Base-by-base conservation (phyloP, 2,888 invertebrate species). In the Rapana venosa region DNA sequence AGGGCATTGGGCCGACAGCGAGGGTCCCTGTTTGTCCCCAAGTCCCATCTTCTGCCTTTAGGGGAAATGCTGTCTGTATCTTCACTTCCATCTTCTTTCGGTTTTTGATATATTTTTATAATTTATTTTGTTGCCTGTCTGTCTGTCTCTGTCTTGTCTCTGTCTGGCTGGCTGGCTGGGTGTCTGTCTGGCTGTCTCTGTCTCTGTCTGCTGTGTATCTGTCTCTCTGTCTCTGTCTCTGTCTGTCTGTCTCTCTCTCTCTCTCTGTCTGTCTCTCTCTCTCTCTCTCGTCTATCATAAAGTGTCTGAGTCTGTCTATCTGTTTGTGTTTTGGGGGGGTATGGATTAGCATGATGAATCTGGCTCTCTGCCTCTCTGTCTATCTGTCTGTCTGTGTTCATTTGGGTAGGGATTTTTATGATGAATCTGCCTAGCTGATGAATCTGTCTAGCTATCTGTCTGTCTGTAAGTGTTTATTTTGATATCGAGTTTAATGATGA, bases 11-110 rank as follows among this genome's bases (percentile, higher is more conserved):
- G 61, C 22, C 15, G 61, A 70, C 36, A 32, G 35, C 79, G 36
- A 35, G 70, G 36, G n/a, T 15, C 77, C n/a, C 32, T 88, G 81
- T 79, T 88, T 88, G 88, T 79, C 88, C 56, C 79, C n/a, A 79
- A 30, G 35, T 79, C 83, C 66, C 84, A 84, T 84, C 70, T 84
- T 70, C 88, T 84, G 84, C 84, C 32, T 17, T 5, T 81, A 81
- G 81, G 83, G 83, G 15, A 47, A 47, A 47, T 47, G 47, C 47
- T 47, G 47, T 47, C 47, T 47, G 47, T 8, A 47, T 8, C 8
- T 47, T 47, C 47, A 47, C 47, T 8, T 47, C 47, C 2, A 47
- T 47, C 47, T 47, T n/a, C n/a, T n/a, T n/a, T 2, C 8, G 47
- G 2, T 47, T 47, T 47, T 47, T 47, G 47, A n/a, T n/a, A n/a